phyloP scores from a whole-genome alignment of 2,797 vertebrate species.

The Cynopterus sphinx region DNA sequence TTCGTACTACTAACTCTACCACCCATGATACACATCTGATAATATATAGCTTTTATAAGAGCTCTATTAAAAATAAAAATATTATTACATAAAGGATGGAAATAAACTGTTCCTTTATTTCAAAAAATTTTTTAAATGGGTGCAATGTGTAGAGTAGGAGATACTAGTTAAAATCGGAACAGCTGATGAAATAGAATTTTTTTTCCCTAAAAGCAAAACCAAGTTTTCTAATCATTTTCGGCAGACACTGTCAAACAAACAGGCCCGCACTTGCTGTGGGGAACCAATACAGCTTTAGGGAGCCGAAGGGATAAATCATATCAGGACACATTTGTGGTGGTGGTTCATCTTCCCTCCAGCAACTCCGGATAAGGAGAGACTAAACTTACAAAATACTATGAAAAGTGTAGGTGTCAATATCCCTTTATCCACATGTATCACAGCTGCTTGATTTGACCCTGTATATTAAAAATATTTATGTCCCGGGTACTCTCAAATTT shows the following conservation, averaged over 20 bases:
- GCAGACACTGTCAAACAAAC: not conserved
- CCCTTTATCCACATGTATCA: not conserved
- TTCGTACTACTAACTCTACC: not conserved
- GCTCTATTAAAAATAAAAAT: not conserved
- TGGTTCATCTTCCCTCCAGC: not conserved
- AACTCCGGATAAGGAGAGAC: not conserved
- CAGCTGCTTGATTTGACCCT: not conserved
- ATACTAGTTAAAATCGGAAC: not conserved
- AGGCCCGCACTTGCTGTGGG: not conserved
- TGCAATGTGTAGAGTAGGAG: not conserved
- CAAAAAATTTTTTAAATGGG: not conserved
- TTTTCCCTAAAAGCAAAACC: not conserved
- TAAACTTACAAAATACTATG: not conserved
- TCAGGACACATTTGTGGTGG: not conserved
- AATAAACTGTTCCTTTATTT: not conserved
- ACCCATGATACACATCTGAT: not conserved
- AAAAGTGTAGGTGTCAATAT: not conserved
- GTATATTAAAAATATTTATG: not conserved
- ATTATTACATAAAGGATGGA: not conserved
- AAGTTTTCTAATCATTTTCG: not conserved
- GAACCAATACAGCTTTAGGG: not conserved
- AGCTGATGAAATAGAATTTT: not conserved
- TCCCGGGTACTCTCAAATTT: not conserved
- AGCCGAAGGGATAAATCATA: not conserved
- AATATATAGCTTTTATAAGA: not conserved